Conservation (phyloP, 2,888 invertebrate species). For the Schizaphis graminum region DNA sequence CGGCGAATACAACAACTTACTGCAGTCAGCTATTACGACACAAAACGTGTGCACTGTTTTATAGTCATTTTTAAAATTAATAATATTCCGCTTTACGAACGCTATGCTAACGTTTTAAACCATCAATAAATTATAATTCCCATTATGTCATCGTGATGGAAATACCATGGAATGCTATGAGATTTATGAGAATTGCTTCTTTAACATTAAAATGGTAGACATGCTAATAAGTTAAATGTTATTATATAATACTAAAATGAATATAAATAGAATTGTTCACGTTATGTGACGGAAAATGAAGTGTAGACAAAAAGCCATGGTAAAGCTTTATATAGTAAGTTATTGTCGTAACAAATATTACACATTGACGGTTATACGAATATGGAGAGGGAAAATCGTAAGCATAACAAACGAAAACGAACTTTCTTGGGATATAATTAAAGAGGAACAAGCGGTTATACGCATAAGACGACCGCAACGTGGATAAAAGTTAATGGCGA, state of each 20-base stretch:
- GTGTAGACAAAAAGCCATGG: neutral
- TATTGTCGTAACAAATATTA: neutral
- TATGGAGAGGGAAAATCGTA: neutral
- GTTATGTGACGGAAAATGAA: neutral
- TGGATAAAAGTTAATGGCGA: slow-evolving; percentile 19
- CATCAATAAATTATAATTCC: slow-evolving; percentile 22
- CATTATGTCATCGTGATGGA: neutral
- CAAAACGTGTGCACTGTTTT: neutral
- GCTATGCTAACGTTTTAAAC: neutral
- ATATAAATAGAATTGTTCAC: slow-evolving; percentile 25
- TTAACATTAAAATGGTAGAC: neutral
- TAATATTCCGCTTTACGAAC: neutral
- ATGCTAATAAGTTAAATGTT: slow-evolving; percentile 23
- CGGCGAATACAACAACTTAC: neutral
- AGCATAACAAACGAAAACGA: neutral
- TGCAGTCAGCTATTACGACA: neutral
- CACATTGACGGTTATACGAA: neutral
- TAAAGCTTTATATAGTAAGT: neutral
- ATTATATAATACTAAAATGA: neutral
- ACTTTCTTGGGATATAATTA: neutral
- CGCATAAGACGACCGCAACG: neutral
- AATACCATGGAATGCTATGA: slow-evolving; percentile 4
- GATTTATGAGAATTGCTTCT: slow-evolving; percentile 34
- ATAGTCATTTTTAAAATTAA: neutral
- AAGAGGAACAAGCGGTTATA: neutral